These are phyloP conservation scores for Trachymyrmex cornetzi DNA, from an alignment of 1,140 invertebrate genomes.

Conservation along the genomic window DNA sequence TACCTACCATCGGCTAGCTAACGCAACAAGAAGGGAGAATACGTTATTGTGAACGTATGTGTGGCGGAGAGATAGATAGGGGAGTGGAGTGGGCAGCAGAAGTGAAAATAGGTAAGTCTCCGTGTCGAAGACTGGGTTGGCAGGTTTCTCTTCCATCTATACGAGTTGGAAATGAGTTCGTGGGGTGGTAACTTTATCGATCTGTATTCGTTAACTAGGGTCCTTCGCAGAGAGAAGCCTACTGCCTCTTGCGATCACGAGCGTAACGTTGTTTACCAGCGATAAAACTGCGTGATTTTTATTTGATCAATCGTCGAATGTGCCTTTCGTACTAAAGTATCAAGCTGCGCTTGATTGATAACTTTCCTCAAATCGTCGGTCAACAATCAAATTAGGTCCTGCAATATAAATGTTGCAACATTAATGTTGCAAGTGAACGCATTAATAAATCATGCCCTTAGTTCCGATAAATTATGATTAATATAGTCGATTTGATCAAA, in stretches of 20 bases:
- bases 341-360: not conserved
- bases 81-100: not conserved
- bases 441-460: not conserved
- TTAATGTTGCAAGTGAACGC: not conserved
- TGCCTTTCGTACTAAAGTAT: not conserved
- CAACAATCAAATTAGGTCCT: not conserved
- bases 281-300: conserved; percentile 29
- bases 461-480: not conserved
- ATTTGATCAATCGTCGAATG: not conserved
- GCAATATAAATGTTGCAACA: too few relatives aligned
- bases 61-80: conserved; percentile 2
- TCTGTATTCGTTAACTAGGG: conserved; percentile 47
- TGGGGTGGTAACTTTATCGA: conserved; percentile 53
- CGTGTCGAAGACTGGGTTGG: conserved; percentile 3
- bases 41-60: conserved; percentile 22
- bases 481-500: not conserved
- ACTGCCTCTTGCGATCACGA: conserved; percentile 37
- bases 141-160: not conserved
- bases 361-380: not conserved
- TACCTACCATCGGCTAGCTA: conserved; percentile 40
- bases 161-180: conserved; percentile 19
- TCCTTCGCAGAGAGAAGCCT: conserved; percentile 37
- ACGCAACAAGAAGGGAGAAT: conserved; percentile 20
- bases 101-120: conserved; percentile 43
- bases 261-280: too few relatives aligned